These are phyloP conservation scores for Artemia sp. DNA, from an alignment of 2,888 invertebrate species.

Conservation along the genomic window DNA sequence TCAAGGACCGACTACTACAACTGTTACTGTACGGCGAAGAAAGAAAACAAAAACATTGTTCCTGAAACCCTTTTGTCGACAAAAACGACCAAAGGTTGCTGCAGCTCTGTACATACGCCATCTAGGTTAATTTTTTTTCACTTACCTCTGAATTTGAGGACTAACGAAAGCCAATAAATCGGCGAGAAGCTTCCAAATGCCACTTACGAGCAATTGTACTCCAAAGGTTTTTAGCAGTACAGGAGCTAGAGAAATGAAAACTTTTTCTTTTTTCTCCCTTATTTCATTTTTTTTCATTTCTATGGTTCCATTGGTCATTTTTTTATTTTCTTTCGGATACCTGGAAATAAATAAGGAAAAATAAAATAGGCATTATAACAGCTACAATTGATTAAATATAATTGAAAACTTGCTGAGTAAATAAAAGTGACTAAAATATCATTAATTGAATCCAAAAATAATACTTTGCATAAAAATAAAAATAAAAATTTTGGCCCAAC, in stretches of 20 bases:
- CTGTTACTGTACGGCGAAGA: too few species aligned
- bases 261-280: background rate
- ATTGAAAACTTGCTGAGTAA: too few species aligned
- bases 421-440: too few species aligned
- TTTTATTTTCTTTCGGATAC: background rate
- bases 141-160: slow-evolving; percentile 70
- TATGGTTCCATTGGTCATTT: background rate
- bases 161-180: slow-evolving; percentile 73
- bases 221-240: slow-evolving; percentile 75
- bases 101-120: background rate
- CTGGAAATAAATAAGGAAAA: too few species aligned
- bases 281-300: background rate
- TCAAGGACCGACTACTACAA: too few species aligned
- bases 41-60: too few species aligned
- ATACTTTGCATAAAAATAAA: too few species aligned
- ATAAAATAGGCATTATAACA: too few species aligned
- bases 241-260: slow-evolving; percentile 57
- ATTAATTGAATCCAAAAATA: too few species aligned
- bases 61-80: background rate
- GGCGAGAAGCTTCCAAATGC: slow-evolving; percentile 59
- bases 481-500: too few species aligned
- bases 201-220: slow-evolving; percentile 65
- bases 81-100: background rate
- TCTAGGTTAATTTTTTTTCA: background rate
- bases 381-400: too few species aligned